Conservation (phyloP, 2,888 invertebrate genomes). For the Eledona agricola region DNA sequence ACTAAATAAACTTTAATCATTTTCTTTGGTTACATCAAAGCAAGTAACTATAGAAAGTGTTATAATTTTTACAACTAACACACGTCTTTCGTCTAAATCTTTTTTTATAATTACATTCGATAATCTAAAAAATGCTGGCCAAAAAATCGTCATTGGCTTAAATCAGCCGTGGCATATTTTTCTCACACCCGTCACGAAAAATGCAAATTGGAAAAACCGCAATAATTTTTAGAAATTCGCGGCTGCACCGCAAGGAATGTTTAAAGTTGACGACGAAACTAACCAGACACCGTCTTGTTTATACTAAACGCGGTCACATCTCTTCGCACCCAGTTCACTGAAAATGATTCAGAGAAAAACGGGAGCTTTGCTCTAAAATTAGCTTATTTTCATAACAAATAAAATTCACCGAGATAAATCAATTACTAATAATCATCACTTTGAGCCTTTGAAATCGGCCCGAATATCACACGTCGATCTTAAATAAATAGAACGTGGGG, state of each 20-base stretch:
- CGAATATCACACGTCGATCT: conserved; percentile 29
- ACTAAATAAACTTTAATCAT: no score
- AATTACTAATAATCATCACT: conserved; percentile 48
- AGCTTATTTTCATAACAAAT: conserved; percentile 56
- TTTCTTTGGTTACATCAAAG: no score
- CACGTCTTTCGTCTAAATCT: no score
- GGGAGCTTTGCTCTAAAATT: conserved; percentile 55
- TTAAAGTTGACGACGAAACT: conserved; percentile 46
- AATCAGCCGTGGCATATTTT: conserved; percentile 13
- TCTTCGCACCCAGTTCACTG: conserved; percentile 58
- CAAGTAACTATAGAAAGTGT: no score
- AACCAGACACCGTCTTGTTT: conserved; percentile 57
- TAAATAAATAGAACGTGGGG: conserved; percentile 33
- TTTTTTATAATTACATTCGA: no score
- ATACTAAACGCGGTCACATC: conserved; percentile 57
- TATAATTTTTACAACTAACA: no score
- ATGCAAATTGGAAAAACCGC: conserved; percentile 20
- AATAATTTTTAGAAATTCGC: conserved; percentile 30
- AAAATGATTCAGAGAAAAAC: conserved; percentile 57
- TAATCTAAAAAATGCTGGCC: no score
- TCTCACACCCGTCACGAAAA: conserved; percentile 11
- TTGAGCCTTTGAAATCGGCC: conserved; percentile 35
- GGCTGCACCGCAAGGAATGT: conserved; percentile 31
- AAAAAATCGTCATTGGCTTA: no score
- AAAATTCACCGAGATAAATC: conserved; percentile 51